These are phyloP conservation scores for Erythrolamprus reginae DNA, from an alignment of 2,113 vertebrate species.

Conservation along the genomic window DNA sequence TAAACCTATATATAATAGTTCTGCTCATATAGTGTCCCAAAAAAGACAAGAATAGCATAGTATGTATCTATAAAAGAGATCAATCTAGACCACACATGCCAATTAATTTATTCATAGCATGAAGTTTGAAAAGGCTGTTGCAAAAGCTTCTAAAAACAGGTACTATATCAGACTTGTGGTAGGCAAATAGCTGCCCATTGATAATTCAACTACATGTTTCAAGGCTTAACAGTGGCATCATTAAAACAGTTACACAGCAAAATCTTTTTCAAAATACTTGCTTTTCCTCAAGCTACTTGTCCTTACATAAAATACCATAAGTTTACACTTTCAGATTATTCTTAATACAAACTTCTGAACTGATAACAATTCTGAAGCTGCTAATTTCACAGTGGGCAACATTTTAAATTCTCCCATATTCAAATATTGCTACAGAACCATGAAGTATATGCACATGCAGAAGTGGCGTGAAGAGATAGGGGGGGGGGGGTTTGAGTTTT, in stretches of 20 bases:
- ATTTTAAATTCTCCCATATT: neutral
- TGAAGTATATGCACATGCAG: neutral
- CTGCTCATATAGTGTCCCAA: neutral
- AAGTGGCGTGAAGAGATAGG: neutral
- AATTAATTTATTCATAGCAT: neutral
- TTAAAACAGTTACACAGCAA: neutral
- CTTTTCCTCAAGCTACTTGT: neutral
- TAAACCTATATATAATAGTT: neutral
- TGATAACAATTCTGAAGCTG: neutral
- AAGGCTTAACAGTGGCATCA: neutral
- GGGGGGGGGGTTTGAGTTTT: neutral
- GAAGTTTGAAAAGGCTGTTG: neutral
- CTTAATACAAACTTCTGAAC: neutral
- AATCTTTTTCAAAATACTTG: neutral
- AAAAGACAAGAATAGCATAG: neutral
- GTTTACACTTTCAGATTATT: neutral
- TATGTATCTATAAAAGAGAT: neutral
- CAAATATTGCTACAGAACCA: neutral
- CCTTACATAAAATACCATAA: neutral
- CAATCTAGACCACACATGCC: no score
- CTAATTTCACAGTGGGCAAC: neutral
- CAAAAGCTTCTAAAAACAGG: neutral
- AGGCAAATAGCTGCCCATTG: neutral
- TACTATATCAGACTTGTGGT: neutral
- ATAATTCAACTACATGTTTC: neutral